Conservation (phyloP, 2,113 vertebrate genomes). For the Chamaetylas fuelleborni region DNA sequence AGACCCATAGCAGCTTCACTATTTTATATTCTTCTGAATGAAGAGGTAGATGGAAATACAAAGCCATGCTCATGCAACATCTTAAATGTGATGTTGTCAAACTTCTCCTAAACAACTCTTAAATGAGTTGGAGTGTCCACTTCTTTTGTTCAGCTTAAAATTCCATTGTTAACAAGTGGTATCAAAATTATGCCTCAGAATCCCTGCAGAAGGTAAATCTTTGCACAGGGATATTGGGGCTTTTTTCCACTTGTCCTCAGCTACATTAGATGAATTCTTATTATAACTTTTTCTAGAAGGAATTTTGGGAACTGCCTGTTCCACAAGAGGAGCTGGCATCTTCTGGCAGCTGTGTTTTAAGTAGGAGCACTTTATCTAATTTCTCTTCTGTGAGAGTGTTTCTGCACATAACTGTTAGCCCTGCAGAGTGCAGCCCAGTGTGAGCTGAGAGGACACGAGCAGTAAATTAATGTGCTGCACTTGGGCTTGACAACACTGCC, state of each 20-base stretch:
- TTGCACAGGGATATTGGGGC: not conserved
- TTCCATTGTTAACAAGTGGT: rapidly evolving
- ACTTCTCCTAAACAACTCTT: not conserved
- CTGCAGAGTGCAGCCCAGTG: not conserved
- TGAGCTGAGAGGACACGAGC: not conserved
- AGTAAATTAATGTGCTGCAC: not conserved
- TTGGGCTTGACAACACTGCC: not conserved
- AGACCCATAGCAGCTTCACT: not conserved
- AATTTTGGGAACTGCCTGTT: not conserved
- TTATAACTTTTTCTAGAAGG: not conserved
- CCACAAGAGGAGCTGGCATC: not conserved
- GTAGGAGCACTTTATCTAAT: not conserved
- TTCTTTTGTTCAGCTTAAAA: not conserved
- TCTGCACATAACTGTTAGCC: not conserved
- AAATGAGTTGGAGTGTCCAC: not conserved
- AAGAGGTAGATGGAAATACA: not conserved
- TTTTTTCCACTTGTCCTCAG: not conserved
- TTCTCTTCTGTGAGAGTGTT: not conserved
- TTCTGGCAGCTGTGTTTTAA: not conserved
- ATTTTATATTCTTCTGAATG: not conserved
- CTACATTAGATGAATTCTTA: not conserved
- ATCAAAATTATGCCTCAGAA: not conserved
- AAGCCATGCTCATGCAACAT: not conserved
- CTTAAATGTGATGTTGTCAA: not conserved
- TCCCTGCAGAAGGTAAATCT: not conserved